These are phyloP conservation scores for Lanius collurio DNA, from an alignment of 2,113 vertebrate genomes.

Conservation along the genomic window DNA sequence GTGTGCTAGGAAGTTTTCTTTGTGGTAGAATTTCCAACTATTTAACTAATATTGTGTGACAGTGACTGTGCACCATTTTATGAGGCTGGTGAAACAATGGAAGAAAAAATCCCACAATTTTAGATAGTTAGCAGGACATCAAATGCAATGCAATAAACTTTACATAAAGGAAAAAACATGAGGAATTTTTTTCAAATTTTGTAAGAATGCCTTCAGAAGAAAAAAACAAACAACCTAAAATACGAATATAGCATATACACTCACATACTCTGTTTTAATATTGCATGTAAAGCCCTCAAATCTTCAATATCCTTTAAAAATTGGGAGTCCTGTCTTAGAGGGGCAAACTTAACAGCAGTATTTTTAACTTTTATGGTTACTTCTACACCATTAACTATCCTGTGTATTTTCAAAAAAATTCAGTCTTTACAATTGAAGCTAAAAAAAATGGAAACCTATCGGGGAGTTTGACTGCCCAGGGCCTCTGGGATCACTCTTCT, in stretches of 20 bases:
- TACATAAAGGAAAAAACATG: neutral
- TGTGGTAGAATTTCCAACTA: neutral
- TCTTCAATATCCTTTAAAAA: neutral
- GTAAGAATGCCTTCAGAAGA: neutral
- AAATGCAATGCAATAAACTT: neutral
- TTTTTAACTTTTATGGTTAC: neutral
- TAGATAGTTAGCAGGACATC: neutral
- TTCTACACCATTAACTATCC: neutral
- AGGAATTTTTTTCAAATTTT: neutral
- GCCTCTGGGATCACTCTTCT: neutral
- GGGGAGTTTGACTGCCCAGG: neutral
- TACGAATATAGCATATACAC: fast-evolving
- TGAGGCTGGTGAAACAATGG: neutral
- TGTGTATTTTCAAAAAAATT: neutral
- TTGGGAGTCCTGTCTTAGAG: neutral
- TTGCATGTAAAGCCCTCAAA: neutral
- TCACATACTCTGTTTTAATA: neutral
- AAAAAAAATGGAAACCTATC: neutral
- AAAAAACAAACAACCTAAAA: neutral
- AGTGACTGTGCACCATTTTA: neutral
- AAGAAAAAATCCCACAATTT: neutral
- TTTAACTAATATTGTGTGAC: neutral
- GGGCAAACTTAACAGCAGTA: neutral
- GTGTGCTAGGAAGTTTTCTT: neutral
- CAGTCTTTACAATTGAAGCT: neutral